phyloP scores from a whole-genome alignment of 1,140 invertebrate species.

The Asbolus verrucosus region DNA sequence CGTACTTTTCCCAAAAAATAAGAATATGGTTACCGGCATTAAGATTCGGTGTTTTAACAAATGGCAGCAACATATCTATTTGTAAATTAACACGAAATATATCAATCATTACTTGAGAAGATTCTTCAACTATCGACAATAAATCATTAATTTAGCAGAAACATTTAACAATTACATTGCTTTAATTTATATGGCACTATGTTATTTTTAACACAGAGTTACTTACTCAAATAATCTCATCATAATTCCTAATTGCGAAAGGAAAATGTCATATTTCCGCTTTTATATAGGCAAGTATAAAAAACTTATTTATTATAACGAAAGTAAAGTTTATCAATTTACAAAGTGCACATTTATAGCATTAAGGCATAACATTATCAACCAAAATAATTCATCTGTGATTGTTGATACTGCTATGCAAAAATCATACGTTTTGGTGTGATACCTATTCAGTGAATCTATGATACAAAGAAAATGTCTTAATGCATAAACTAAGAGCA shows the following conservation, averaged over 20 bases:
- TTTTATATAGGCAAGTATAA: constrained; percentile 32
- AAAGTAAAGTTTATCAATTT: constrained; percentile 41
- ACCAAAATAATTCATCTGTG: background rate
- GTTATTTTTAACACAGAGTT: constrained; percentile 44
- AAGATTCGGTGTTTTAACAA: constrained; percentile 54
- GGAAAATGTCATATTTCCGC: constrained; percentile 30
- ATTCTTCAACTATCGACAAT: constrained; percentile 40
- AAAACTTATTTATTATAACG: constrained; percentile 42
- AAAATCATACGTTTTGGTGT: constrained; percentile 52
- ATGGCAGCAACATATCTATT: constrained; percentile 27
- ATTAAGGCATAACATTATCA: constrained; percentile 40
- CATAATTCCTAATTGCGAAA: constrained; percentile 20
- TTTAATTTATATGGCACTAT: constrained; percentile 53
- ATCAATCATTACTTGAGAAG: constrained; percentile 33
- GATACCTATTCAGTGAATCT: constrained; percentile 56
- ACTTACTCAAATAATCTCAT: constrained; percentile 17
- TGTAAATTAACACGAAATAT: constrained; percentile 35
- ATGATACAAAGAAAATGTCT: constrained; percentile 47
- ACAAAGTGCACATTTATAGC: constrained; percentile 50
- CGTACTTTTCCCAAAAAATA: constrained; percentile 53
- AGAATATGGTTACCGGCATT: background rate
- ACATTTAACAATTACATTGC: constrained; percentile 54
- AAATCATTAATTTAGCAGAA: constrained; percentile 45
- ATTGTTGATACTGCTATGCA: constrained; percentile 40
- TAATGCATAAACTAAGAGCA: constrained; percentile 24